Evolutionary conservation across 2,888 invertebrate species (phyloP).

Genomic region (Sinodicranocentrus sp.): DNA sequence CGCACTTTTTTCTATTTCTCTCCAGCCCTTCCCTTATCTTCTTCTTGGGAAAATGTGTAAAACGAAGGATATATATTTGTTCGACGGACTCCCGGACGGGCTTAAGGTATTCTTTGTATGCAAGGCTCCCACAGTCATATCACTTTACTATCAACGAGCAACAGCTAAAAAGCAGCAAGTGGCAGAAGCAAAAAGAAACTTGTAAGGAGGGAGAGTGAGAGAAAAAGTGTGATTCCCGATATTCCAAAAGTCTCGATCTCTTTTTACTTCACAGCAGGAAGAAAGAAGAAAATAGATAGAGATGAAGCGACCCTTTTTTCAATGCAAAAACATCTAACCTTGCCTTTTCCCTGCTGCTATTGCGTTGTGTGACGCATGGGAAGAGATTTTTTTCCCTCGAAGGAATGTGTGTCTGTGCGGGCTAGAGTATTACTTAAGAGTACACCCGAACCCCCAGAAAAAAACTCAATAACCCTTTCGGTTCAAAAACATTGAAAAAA

Average conservation of each 20-base stretch:
- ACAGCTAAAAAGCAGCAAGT: constrained; percentile 58
- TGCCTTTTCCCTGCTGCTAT: neutral
- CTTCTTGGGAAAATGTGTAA: constrained; percentile 10
- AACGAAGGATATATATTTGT: neutral
- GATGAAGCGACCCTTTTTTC: constrained; percentile 24
- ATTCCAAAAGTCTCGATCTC: constrained; percentile 26
- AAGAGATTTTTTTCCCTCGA: too few relatives aligned
- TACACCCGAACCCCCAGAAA: neutral
- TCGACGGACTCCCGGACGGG: neutral
- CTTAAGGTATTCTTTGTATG: constrained; percentile 36
- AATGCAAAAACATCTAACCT: constrained; percentile 22
- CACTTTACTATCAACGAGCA: constrained; percentile 40
- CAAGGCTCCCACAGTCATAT: neutral
- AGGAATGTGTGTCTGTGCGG: neutral
- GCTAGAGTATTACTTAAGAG: neutral
- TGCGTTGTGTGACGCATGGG: too few relatives aligned
- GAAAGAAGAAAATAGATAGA: constrained; percentile 17
- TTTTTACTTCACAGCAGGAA: constrained; percentile 16
- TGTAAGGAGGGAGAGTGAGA: neutral
- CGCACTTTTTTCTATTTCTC: constrained; percentile 49
- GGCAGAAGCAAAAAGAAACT: constrained; percentile 35
- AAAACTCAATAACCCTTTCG: constrained; percentile 30
- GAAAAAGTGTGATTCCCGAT: constrained; percentile 30
- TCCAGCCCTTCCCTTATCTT: constrained; percentile 29
- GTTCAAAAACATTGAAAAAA: constrained; percentile 21